Evolutionary conservation across 1,140 invertebrate genomes (phyloP).

Genomic region (Pseudomyrmex sp.): DNA sequence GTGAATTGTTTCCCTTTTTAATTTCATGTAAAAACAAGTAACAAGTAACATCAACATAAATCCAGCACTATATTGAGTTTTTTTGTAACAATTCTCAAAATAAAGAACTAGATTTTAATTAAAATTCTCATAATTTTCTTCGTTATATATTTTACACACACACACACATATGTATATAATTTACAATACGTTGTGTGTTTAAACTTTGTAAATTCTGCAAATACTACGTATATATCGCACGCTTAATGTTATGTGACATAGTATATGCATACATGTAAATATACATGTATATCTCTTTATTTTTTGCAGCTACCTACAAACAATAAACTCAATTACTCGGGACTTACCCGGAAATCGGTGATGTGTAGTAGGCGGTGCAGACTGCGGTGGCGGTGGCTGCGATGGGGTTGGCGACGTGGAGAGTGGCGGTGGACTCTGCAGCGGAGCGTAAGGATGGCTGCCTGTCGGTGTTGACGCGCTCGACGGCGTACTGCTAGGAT

Average conservation of each 20-base stretch:
- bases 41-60: background rate
- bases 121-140: too few relatives aligned
- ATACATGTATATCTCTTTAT: background rate
- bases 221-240: too few relatives aligned
- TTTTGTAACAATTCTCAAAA: background rate
- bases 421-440: constrained; percentile 89
- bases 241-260: too few relatives aligned
- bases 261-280: too few relatives aligned
- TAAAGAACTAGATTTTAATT: too few relatives aligned
- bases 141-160: too few relatives aligned
- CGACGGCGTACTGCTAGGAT: constrained; percentile 89
- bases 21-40: background rate
- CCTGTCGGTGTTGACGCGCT: constrained; percentile 95
- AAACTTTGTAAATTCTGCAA: too few relatives aligned
- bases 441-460: constrained; percentile 92
- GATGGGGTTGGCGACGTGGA: constrained; percentile 81
- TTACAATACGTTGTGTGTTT: too few relatives aligned
- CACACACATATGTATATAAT: too few relatives aligned
- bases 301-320: background rate
- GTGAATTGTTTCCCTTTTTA: background rate
- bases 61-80: background rate
- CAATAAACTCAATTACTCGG: constrained; percentile 10
- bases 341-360: constrained; percentile 79
- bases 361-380: constrained; percentile 78
- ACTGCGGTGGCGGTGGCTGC: constrained; percentile 77